These are phyloP conservation scores for Chouioia cunea DNA, from an alignment of 2,888 invertebrate genomes.

Conservation along the genomic window DNA sequence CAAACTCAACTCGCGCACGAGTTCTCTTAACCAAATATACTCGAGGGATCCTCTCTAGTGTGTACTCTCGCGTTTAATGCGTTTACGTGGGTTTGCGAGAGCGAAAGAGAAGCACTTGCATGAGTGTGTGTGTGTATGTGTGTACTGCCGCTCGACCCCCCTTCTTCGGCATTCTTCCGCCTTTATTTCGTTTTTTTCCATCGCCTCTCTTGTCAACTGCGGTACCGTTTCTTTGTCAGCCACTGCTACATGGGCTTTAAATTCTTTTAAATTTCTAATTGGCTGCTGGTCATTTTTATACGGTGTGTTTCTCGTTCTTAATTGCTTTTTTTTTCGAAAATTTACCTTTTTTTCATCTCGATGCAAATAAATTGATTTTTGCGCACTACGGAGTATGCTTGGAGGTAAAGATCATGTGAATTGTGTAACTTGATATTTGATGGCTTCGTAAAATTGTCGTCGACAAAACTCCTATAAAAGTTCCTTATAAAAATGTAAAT, in stretches of 20 bases:
- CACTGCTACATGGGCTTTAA: neutral
- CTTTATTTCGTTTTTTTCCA: slow-evolving; percentile 25
- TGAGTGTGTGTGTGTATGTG: neutral
- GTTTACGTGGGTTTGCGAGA: slow-evolving; percentile 12
- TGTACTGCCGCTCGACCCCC: neutral
- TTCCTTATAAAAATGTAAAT: no score
- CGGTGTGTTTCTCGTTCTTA: no score
- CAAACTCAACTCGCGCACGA: slow-evolving; percentile 55
- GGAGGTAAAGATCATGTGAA: no score
- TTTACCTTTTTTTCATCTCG: no score
- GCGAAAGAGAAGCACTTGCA: neutral
- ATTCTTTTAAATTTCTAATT: slow-evolving; percentile 8
- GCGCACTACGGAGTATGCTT: no score
- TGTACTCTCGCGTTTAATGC: slow-evolving; percentile 42
- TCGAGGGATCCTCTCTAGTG: slow-evolving; percentile 42
- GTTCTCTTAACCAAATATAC: slow-evolving; percentile 47
- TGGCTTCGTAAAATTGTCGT: no score
- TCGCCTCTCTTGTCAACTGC: slow-evolving; percentile 2
- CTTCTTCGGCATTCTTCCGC: slow-evolving; percentile 27
- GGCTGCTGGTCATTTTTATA: neutral
- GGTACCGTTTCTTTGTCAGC: slow-evolving; percentile 20
- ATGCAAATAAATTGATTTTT: no score
- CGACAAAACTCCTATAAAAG: no score
- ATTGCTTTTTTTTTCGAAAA: no score
- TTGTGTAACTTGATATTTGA: no score